These are phyloP conservation scores for Alsophila aescularia DNA, from an alignment of 2,888 invertebrate genomes.

Conservation along the genomic window DNA sequence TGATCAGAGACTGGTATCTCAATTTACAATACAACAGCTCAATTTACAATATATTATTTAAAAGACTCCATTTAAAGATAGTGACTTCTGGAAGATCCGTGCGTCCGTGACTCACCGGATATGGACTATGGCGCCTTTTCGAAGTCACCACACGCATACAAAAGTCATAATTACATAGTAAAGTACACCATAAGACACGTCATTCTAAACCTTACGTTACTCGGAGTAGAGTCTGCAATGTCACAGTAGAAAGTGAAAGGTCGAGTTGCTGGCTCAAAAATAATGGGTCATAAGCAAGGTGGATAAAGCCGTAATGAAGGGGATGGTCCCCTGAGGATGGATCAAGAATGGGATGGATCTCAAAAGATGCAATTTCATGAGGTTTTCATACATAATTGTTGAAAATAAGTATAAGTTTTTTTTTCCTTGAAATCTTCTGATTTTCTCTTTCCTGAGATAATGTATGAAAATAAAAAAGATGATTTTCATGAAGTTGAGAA, in stretches of 20 bases:
- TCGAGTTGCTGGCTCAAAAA: constrained; percentile 22
- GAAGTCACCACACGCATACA: constrained; percentile 29
- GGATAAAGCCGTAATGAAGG: constrained; percentile 24
- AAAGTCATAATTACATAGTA: constrained; percentile 22
- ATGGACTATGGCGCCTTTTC: constrained; percentile 28
- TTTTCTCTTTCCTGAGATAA: too few species aligned
- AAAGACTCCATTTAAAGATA: constrained; percentile 14
- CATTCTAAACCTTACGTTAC: constrained; percentile 13
- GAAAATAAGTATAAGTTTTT: too few species aligned
- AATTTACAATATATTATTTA: neutral
- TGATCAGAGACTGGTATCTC: neutral
- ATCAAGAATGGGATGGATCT: constrained; percentile 2
- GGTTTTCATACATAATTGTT: constrained; percentile 6
- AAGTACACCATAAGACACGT: neutral
- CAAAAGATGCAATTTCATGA: constrained; percentile 9
- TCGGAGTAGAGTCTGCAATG: constrained; percentile 14
- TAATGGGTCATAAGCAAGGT: constrained; percentile 28
- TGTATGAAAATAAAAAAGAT: too few species aligned
- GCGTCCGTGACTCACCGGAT: constrained; percentile 20
- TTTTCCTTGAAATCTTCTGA: too few species aligned
- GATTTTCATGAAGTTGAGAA: too few species aligned
- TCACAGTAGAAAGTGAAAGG: constrained; percentile 4
- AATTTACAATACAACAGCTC: neutral
- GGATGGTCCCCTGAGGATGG: constrained; percentile 5
- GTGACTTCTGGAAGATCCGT: constrained; percentile 8